Evolutionary conservation across 1,140 invertebrate species (phyloP), one percentile per base, ranked within the genome.

Genomic region (Cydia splendana): DNA sequence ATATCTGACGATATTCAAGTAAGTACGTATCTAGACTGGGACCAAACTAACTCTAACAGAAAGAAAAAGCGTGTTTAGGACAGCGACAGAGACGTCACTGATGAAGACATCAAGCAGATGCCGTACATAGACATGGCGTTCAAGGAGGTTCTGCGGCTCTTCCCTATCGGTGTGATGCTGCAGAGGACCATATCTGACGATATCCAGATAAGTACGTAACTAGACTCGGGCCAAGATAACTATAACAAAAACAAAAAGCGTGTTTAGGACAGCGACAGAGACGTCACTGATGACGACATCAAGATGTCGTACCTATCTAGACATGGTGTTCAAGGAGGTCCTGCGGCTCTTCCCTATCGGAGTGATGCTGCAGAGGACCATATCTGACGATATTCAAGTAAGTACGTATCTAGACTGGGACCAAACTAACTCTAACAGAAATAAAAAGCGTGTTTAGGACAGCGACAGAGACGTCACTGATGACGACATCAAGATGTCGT

Each of bases 111-210:
- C 0, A 91, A 89, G 74, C 76, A 77, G 13, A 87, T 91, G 86
- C 83, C 82, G 0, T 89, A 91, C 76, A 69, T 92, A 34, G 90
- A 91, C 2, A 87, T 87, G 85, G 84, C 80, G 1, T 87, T 87
- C 57, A 90, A 89, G 74, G 90, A 92, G 75, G 84, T 89, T 0
- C 18, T 92, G 7, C 75, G 90, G 13, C 79, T 89, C 15, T 92
- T 86, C 65, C 88, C 89, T 0, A 90, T 90, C 9, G 90, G 83
- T 6, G 87, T 82, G 0, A 81, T 90, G 75, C 48, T 91, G 24
- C 90, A 92, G 74, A 84, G 90, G 57, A 87, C 86, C 0, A 62
- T 91, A 24, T 76, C 74, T n/a, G 87, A 88, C 73, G 89, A 92
- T 77, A 87, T 91, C 28, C n/a, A 76, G 6, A 85, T 88, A 57